Evolutionary conservation across 2,888 invertebrate species (phyloP).

Genomic region (Volucella inflata): DNA sequence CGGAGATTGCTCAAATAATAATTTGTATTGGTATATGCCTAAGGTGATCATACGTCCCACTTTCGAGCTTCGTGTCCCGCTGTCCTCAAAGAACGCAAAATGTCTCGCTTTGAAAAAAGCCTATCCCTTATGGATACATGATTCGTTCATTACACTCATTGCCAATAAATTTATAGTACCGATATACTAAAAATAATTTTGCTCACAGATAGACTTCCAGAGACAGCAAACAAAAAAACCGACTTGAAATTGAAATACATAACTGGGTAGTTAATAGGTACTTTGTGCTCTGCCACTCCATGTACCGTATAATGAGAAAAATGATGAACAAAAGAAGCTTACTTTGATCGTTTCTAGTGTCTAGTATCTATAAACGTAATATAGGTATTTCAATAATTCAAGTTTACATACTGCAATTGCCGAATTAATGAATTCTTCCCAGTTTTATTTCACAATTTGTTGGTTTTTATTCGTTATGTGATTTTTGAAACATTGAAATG

Average conservation of each 20-base stretch:
- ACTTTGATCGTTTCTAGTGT: too few relatives aligned
- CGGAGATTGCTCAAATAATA: too few relatives aligned
- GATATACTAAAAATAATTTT: background rate
- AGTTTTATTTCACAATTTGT: too few relatives aligned
- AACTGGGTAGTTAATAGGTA: slow-evolving; percentile 1
- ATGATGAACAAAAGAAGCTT: too few relatives aligned
- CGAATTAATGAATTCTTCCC: too few relatives aligned
- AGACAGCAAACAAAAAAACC: slow-evolving; percentile 4
- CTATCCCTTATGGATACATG: slow-evolving; percentile 8
- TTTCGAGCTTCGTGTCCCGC: too few relatives aligned
- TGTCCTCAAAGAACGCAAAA: slow-evolving; percentile 27
- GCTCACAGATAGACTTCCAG: slow-evolving; percentile 3
- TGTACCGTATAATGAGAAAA: background rate
- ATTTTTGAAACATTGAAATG: slow-evolving; percentile 17
- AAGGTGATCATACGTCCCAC: too few relatives aligned
- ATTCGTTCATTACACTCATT: slow-evolving; percentile 6
- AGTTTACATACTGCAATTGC: too few relatives aligned
- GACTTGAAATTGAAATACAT: slow-evolving; percentile 3
- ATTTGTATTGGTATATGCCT: too few relatives aligned
- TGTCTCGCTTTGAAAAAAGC: slow-evolving; percentile 18
- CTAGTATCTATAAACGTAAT: too few relatives aligned
- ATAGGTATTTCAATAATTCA: too few relatives aligned
- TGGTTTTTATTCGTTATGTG: slow-evolving; percentile 2
- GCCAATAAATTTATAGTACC: background rate
- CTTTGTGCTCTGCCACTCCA: slow-evolving; percentile 6